Evolutionary conservation across 2,888 invertebrate genomes (phyloP).

Genomic region (Andricus quercusramuli): DNA sequence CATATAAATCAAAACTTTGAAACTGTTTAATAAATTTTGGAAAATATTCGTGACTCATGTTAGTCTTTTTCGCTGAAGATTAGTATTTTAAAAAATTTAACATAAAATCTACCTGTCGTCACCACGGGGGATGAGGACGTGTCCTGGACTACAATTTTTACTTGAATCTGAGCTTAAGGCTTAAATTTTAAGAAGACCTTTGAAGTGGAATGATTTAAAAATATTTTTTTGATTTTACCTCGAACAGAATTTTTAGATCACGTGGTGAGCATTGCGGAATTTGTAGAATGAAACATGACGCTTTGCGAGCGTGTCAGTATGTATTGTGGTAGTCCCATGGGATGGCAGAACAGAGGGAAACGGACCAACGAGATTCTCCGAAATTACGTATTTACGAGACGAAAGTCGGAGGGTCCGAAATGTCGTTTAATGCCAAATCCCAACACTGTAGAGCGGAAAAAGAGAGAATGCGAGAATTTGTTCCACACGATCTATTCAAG

Average conservation of each 20-base stretch:
- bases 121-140: no score
- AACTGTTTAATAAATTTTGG: no score
- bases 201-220: not conserved
- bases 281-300: slow-evolving; percentile 53
- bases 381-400: slow-evolving; percentile 72
- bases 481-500: slow-evolving; percentile 53
- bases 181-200: no score
- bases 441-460: slow-evolving; percentile 37
- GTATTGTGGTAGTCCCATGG: slow-evolving; percentile 51
- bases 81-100: no score
- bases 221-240: not conserved
- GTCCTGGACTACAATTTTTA: no score
- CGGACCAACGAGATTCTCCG: slow-evolving; percentile 63
- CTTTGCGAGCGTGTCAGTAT: slow-evolving; percentile 46
- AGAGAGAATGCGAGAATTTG: slow-evolving; percentile 41
- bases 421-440: slow-evolving; percentile 68
- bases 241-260: slow-evolving; percentile 44
- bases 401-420: slow-evolving; percentile 66
- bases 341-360: slow-evolving; percentile 46
- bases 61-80: no score
- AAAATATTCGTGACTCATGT: no score
- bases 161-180: no score
- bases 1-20: no score
- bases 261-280: slow-evolving; percentile 52
- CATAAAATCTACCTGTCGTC: no score